A percentile compares a stretch with the other conserved stretches of the same genome.
phyloP scores from a whole-genome alignment of 2,888 invertebrate genomes.

The Baccha elongata region DNA sequence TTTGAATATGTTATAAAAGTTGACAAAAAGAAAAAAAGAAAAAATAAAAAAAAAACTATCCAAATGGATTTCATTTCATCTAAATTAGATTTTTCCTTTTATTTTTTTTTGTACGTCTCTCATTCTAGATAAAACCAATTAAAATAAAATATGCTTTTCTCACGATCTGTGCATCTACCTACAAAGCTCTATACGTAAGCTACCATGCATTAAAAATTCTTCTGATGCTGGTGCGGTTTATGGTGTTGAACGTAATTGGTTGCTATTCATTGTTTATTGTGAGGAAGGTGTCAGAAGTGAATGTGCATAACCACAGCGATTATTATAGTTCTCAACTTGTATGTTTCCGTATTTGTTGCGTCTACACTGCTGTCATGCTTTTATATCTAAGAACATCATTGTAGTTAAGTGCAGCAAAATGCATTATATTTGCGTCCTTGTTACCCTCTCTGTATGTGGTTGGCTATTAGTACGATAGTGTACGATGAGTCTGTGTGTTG shows the following conservation, averaged over 20 bases:
- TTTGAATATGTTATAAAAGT: too few species aligned
- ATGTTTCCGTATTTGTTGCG: slow-evolving; percentile 39
- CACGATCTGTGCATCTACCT: neutral
- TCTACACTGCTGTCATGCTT: neutral
- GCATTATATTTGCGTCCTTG: neutral
- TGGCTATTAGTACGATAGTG: neutral
- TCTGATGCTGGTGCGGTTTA: neutral
- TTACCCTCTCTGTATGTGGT: neutral
- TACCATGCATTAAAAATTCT: slow-evolving; percentile 29
- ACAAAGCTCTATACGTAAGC: neutral
- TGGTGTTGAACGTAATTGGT: slow-evolving; percentile 60
- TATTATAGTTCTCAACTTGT: slow-evolving; percentile 63
- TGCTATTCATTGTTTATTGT: slow-evolving; percentile 64
- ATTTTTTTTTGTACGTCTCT: neutral
- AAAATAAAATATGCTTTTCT: slow-evolving; percentile 39
- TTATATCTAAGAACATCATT: neutral
- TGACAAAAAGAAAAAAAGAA: neutral
- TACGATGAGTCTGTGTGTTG: neutral
- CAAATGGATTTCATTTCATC: too few species aligned
- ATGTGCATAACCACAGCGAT: slow-evolving; percentile 61
- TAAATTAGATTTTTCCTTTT: too few species aligned
- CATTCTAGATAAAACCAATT: slow-evolving; percentile 50
- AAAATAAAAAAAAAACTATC: neutral
- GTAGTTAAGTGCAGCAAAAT: neutral
- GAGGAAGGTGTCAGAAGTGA: slow-evolving; percentile 41